phyloP scores from a whole-genome alignment of 2,888 invertebrate genomes.

The Stramonita haemastoma region DNA sequence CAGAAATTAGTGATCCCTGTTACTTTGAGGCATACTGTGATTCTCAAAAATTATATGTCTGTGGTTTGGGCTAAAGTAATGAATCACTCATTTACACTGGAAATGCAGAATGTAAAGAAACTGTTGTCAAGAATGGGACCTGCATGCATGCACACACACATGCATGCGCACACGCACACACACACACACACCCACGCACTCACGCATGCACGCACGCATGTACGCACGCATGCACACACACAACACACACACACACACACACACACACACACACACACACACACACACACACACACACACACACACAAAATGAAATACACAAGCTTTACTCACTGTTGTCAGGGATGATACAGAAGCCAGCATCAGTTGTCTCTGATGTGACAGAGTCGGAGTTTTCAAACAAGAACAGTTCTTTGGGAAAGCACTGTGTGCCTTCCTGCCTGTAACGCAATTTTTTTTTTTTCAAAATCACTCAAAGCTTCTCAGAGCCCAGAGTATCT shows the following conservation, averaged over 20 bases:
- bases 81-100: no score
- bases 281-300: slow-evolving; percentile 2
- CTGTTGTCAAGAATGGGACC: background rate
- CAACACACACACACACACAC: background rate
- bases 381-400: slow-evolving; percentile 48
- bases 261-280: background rate
- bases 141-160: background rate
- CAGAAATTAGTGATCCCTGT: no score
- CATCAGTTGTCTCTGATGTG: slow-evolving; percentile 56
- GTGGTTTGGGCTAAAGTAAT: no score
- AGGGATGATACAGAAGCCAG: slow-evolving; percentile 69
- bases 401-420: slow-evolving; percentile 59
- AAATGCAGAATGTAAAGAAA: no score
- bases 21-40: no score
- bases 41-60: no score
- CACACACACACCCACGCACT: background rate
- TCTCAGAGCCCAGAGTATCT: background rate
- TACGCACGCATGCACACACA: background rate
- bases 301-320: background rate
- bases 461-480: background rate
- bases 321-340: slow-evolving; percentile 72
- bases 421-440: slow-evolving; percentile 62
- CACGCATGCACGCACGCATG: background rate
- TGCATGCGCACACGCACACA: background rate
- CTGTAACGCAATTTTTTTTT: slow-evolving; percentile 49